These are phyloP conservation scores for Molorchus minor DNA, from an alignment of 2,888 invertebrate species.

Conservation along the genomic window DNA sequence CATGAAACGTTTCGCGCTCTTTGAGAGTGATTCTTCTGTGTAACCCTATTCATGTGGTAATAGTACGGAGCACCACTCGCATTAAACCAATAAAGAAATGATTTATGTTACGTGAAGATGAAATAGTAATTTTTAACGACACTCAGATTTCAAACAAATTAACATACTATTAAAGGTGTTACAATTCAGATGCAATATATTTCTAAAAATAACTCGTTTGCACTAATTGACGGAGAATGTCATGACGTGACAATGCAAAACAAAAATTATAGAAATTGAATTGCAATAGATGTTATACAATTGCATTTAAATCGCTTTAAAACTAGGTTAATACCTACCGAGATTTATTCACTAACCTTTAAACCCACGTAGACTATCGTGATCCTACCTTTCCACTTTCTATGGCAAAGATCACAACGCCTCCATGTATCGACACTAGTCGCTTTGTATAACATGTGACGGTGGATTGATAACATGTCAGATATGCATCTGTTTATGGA, in stretches of 20 bases:
- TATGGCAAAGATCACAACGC: conserved; percentile 14
- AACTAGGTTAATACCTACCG: background rate
- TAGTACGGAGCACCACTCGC: too few species aligned
- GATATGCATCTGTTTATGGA: too few species aligned
- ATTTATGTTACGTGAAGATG: too few species aligned
- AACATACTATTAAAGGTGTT: background rate
- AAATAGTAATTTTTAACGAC: too few species aligned
- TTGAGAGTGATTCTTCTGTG: too few species aligned
- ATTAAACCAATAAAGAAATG: too few species aligned
- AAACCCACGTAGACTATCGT: conserved; percentile 26
- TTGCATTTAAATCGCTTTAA: background rate
- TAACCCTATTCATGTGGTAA: too few species aligned
- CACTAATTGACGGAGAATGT: background rate
- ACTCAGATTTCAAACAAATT: background rate
- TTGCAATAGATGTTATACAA: background rate
- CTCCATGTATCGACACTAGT: background rate
- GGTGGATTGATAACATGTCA: too few species aligned
- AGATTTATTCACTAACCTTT: conserved; percentile 24
- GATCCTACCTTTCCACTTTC: conserved; percentile 29
- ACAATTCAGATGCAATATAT: background rate
- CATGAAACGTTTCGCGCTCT: too few species aligned
- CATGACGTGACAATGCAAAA: background rate
- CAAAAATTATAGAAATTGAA: too few species aligned
- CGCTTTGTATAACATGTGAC: too few species aligned
- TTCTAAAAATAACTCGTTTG: background rate